Evolutionary conservation across 2,113 vertebrate genomes (phyloP).

Genomic region (Mus pahari): DNA sequence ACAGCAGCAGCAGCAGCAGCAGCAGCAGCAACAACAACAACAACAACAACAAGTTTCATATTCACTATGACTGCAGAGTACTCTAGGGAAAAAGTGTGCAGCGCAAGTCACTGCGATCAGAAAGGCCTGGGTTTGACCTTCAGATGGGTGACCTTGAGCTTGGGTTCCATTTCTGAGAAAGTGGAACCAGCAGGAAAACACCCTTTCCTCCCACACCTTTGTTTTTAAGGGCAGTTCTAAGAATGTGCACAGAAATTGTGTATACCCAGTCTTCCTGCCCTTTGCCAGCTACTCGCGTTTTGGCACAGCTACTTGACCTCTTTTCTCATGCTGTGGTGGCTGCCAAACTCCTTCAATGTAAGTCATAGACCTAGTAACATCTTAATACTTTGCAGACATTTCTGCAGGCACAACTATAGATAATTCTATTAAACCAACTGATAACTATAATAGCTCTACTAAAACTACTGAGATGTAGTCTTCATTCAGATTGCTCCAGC

Average conservation of each 20-base stretch:
- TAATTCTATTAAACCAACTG: background rate
- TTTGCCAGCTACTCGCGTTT: background rate
- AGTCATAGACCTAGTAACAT: background rate
- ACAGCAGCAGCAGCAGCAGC: too few species aligned
- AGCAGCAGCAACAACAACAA: background rate
- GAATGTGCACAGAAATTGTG: background rate
- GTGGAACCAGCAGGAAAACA: background rate
- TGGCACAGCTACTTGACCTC: background rate
- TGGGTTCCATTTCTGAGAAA: slow-evolving; percentile 3
- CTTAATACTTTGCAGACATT: slow-evolving; percentile 13
- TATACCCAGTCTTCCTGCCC: background rate
- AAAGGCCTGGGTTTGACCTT: background rate
- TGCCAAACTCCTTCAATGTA: background rate
- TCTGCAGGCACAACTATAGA: background rate
- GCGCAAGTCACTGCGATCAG: background rate
- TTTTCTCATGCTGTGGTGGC: background rate
- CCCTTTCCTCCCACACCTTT: background rate
- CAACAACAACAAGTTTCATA: background rate
- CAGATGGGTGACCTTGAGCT: background rate
- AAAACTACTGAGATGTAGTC: background rate
- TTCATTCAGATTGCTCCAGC: background rate
- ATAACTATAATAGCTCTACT: background rate
- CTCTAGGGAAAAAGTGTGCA: background rate
- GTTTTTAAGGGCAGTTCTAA: background rate
- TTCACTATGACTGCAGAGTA: background rate